These are phyloP conservation scores for Clunio marinus DNA, from an alignment of 2,888 invertebrate genomes.

Conservation along the genomic window DNA sequence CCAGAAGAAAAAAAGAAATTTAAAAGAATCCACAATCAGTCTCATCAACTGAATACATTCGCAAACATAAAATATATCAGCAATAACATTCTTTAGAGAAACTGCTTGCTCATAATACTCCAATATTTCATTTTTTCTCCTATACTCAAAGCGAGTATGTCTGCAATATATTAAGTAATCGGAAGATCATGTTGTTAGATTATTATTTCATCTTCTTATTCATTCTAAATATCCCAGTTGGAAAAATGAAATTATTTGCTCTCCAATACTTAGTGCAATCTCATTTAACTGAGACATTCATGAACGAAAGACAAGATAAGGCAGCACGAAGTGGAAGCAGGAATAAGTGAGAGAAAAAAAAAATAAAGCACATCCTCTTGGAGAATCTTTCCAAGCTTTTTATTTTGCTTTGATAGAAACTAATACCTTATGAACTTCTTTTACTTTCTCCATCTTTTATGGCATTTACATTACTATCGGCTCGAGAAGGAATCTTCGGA, in stretches of 20 bases:
- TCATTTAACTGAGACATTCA: not conserved
- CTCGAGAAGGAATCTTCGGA: not conserved
- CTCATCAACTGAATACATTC: not conserved
- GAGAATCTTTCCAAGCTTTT: not conserved
- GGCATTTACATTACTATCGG: not conserved
- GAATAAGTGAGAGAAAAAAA: not conserved
- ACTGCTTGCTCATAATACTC: conserved; percentile 29
- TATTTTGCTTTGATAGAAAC: not conserved
- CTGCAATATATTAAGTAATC: conserved; percentile 20
- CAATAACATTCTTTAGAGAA: not conserved
- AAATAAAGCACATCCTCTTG: conserved; percentile 6
- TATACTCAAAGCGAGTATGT: not conserved
- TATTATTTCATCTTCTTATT: not conserved
- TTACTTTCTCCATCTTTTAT: not conserved
- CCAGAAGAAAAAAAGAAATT: conserved; percentile 10
- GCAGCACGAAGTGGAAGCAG: not conserved
- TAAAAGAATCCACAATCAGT: conserved; percentile 1
- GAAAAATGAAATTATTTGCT: not conserved
- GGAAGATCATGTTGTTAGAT: conserved; percentile 37
- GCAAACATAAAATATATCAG: conserved; percentile 8
- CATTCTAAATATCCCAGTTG: not conserved
- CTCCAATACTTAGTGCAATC: too few species aligned
- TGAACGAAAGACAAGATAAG: too few species aligned
- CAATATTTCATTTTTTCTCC: conserved; percentile 34
- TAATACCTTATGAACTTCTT: not conserved